These are phyloP conservation scores for Stichopus chloronotus DNA, from an alignment of 35 echinoderm and acorn worm genomes.

Conservation along the genomic window DNA sequence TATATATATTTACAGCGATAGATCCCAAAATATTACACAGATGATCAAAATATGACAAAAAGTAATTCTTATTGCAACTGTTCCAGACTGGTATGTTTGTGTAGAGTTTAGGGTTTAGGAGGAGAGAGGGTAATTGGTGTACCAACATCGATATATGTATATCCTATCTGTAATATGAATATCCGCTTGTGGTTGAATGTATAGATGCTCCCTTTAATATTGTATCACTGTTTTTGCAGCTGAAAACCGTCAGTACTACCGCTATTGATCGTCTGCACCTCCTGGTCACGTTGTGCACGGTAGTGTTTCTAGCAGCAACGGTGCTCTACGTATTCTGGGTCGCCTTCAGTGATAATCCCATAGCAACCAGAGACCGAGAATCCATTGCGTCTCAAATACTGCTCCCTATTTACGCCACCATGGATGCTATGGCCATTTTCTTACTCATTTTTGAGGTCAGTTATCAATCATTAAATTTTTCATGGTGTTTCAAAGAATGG, in stretches of 20 bases:
- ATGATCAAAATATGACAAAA: no score
- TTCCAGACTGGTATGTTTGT: no score
- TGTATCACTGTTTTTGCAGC: conserved; percentile 7
- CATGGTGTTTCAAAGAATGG: no score
- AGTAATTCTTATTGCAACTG: no score
- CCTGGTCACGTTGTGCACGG: conserved; percentile 3
- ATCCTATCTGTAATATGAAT: no score
- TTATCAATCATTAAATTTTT: neutral
- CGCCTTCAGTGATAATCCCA: conserved; percentile 50
- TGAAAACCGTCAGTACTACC: conserved; percentile 6
- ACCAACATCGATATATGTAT: no score
- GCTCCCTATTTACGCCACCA: conserved; percentile 61
- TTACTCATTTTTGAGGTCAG: conserved; percentile 44
- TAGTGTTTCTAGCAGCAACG: conserved; percentile 55
- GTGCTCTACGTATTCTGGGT: conserved; percentile 63
- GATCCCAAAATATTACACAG: no score
- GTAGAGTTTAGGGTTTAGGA: no score
- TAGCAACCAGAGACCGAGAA: conserved; percentile 43
- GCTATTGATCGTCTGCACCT: conserved; percentile 56
- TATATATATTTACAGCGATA: no score
- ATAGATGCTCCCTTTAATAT: no score
- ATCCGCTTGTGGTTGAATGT: no score
- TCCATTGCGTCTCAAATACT: conserved; percentile 57
- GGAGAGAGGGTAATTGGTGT: no score
- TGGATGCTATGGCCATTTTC: conserved; percentile 50